These are phyloP conservation scores for Tichodroma muraria DNA, from an alignment of 2,113 vertebrate genomes.

Conservation along the genomic window DNA sequence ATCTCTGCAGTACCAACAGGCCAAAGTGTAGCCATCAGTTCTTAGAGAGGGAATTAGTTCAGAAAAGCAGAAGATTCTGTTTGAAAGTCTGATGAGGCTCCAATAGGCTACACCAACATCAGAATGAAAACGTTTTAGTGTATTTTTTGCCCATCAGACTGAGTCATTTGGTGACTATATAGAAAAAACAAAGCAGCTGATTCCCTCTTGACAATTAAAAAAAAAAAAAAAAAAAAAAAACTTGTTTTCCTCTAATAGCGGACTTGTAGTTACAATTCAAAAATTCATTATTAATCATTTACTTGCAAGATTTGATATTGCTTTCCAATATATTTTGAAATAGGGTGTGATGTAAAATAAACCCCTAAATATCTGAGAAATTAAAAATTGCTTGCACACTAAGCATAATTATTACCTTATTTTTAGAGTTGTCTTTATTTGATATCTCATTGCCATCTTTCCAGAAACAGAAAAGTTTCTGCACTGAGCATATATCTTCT, in stretches of 20 bases:
- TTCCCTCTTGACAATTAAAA: not conserved
- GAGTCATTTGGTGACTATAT: not conserved
- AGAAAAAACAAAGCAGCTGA: not conserved
- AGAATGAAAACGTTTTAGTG: not conserved
- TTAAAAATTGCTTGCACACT: not conserved
- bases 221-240: not conserved
- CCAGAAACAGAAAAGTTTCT: constrained; percentile 26
- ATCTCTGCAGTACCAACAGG: not conserved
- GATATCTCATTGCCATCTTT: not conserved
- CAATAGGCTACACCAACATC: not conserved
- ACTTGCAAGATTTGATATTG: constrained; percentile 10
- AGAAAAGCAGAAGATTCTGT: not conserved
- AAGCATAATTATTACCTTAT: constrained; percentile 24
- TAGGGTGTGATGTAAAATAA: constrained; percentile 26
- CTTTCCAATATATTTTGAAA: constrained; percentile 17
- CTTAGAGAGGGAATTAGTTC: not conserved
- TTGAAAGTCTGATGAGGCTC: not conserved
- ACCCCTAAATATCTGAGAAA: not conserved
- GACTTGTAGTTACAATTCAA: not conserved
- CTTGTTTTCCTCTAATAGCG: not conserved
- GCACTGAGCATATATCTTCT: constrained; percentile 17
- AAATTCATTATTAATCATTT: constrained; percentile 33
- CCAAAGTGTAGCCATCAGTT: not conserved
- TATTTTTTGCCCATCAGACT: not conserved
- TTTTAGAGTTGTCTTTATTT: constrained; percentile 28